Percentiles rank a stretch among this genome's conserved stretches.
These are phyloP conservation scores for Plagodis pulveraria DNA, from an alignment of 2,888 invertebrate genomes.

Conservation along the genomic window DNA sequence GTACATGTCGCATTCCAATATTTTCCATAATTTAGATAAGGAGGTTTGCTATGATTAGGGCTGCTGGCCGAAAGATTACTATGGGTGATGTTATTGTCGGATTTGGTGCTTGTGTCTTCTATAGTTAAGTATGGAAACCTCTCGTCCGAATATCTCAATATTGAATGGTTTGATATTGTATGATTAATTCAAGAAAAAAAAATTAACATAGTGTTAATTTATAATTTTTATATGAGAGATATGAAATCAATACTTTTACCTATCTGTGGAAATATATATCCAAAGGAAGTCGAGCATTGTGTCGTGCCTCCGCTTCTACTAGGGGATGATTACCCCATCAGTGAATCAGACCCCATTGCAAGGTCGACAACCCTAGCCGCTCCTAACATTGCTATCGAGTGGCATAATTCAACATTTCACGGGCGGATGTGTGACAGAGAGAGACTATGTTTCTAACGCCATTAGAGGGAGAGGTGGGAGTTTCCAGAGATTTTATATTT, in stretches of 20 bases:
- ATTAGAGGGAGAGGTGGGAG: conserved; percentile 55
- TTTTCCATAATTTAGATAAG: conserved; percentile 84
- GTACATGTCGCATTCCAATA: conserved; percentile 78
- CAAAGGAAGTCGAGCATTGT: conserved; percentile 8
- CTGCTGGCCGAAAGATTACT: conserved; percentile 45
- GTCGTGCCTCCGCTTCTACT: conserved; percentile 15
- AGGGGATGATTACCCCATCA: conserved; percentile 39
- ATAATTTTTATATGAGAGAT: background rate
- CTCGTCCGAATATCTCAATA: no score
- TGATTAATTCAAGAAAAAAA: no score
- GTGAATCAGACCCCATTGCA: conserved; percentile 37
- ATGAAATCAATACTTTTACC: background rate
- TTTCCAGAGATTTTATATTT: conserved; percentile 74
- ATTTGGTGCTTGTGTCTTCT: background rate
- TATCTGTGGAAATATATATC: background rate
- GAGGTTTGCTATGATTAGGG: conserved; percentile 83
- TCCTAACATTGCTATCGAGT: conserved; percentile 62
- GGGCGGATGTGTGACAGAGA: conserved; percentile 60
- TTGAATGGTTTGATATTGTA: no score
- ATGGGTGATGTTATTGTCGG: background rate
- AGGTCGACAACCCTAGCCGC: conserved; percentile 53
- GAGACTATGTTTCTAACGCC: conserved; percentile 36
- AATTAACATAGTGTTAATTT: no score
- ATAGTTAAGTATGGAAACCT: background rate
- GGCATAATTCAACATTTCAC: conserved; percentile 60